Evolutionary conservation across 2,113 vertebrate species (phyloP).

Genomic region (Gymnorhina tibicen): DNA sequence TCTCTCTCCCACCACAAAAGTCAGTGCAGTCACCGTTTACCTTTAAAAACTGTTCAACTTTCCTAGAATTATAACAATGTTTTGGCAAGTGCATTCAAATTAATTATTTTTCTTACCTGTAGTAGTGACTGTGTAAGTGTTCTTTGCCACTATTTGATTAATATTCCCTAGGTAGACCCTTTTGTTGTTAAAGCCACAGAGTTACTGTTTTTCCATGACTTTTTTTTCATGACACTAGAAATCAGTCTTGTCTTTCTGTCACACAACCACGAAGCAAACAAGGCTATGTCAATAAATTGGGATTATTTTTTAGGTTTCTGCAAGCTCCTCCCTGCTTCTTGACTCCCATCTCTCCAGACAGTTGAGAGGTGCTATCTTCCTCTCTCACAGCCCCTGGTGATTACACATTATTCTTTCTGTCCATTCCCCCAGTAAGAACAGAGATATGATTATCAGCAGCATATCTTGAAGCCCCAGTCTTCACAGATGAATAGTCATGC

Average conservation of each 20-base stretch:
- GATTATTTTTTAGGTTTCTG: background rate
- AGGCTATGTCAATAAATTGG: background rate
- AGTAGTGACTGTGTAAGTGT: background rate
- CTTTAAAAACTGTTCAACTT: background rate
- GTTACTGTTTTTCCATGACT: background rate
- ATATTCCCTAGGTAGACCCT: background rate
- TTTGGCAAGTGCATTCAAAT: background rate
- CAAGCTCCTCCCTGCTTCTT: background rate
- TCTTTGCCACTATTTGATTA: background rate
- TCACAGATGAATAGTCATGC: background rate
- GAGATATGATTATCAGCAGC: background rate
- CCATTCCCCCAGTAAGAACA: background rate
- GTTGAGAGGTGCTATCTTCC: background rate
- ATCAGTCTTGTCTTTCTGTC: background rate
- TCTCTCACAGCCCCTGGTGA: background rate
- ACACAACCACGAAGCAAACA: background rate
- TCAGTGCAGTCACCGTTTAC: background rate
- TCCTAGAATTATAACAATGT: background rate
- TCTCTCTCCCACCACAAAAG: background rate
- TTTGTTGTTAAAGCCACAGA: background rate
- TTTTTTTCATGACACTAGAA: background rate
- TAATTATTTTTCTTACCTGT: background rate
- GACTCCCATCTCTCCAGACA: background rate
- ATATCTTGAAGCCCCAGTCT: background rate
- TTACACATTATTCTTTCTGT: background rate